A percentile compares a stretch with the other conserved stretches of the same genome.
Conservation (phyloP, 2,888 invertebrate species). For the Lysandra bellargus region DNA sequence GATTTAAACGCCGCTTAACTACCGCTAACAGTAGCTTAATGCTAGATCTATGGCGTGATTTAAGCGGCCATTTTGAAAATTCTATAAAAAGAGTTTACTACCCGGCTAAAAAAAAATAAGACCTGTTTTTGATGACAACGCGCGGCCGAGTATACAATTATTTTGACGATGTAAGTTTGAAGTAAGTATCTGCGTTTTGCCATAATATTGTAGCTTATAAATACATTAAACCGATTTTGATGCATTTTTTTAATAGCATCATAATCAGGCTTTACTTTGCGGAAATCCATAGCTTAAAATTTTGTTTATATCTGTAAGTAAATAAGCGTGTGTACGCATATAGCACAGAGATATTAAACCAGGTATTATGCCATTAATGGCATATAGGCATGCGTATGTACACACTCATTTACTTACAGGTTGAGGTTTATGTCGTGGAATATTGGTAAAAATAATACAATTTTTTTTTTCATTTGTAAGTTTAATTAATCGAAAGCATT, state of each 20-base stretch:
- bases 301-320: no score
- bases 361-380: no score
- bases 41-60: constrained; percentile 3
- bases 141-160: not conserved
- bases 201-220: not conserved
- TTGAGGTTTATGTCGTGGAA: no score
- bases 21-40: constrained; percentile 24
- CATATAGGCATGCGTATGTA: no score
- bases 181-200: no score
- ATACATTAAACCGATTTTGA: not conserved
- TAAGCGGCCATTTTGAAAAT: not conserved
- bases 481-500: not conserved
- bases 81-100: not conserved
- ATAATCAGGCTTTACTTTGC: no score
- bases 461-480: not conserved
- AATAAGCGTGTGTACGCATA: no score
- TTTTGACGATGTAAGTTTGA: not conserved
- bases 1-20: constrained; percentile 26
- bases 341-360: no score
- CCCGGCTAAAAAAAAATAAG: not conserved
- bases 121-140: not conserved
- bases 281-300: no score
- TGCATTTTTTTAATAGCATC: not conserved
- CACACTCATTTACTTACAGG: no score
- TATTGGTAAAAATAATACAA: no score